Percentiles rank a stretch among this genome's conserved stretches.
Evolutionary conservation across 2,113 vertebrate species (phyloP).

Genomic region (Dasyurus viverrinus): DNA sequence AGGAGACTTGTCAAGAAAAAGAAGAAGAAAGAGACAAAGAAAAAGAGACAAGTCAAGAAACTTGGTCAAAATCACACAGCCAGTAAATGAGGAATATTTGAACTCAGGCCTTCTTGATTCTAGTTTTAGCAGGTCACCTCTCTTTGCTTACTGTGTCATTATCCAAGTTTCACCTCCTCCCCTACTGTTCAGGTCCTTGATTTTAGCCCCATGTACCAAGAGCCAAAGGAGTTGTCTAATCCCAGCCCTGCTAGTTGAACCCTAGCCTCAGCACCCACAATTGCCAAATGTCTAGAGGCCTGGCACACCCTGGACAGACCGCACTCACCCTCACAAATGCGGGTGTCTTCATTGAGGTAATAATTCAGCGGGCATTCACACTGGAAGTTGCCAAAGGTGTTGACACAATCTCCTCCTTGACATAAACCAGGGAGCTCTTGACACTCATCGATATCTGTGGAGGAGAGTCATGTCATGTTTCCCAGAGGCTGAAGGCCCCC

Average conservation of each 20-base stretch:
- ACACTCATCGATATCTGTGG: slow-evolving; percentile 93
- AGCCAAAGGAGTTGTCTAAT: background rate
- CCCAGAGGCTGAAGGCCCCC: background rate
- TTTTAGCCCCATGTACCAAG: background rate
- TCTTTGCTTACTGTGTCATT: background rate
- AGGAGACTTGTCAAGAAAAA: too few relatives aligned
- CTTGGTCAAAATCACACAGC: background rate
- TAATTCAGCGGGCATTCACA: slow-evolving; percentile 93
- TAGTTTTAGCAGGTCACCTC: background rate
- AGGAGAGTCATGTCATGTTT: background rate
- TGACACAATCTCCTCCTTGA: slow-evolving; percentile 93
- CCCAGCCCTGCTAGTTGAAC: background rate
- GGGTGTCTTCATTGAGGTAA: slow-evolving; percentile 91
- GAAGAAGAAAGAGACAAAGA: too few relatives aligned
- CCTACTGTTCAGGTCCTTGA: background rate
- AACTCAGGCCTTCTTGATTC: background rate
- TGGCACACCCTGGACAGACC: rapidly evolving
- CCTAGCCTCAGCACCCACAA: background rate
- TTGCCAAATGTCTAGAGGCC: rapidly evolving
- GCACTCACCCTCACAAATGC: slow-evolving; percentile 92
- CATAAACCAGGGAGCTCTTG: slow-evolving; percentile 95
- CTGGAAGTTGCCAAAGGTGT: slow-evolving; percentile 97
- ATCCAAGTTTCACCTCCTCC: background rate
- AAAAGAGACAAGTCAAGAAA: background rate
- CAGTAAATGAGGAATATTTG: background rate